Evolutionary conservation across 2,888 invertebrate genomes (phyloP), one percentile per base, ranked within the genome.

Genomic region (Athalia rosae): DNA sequence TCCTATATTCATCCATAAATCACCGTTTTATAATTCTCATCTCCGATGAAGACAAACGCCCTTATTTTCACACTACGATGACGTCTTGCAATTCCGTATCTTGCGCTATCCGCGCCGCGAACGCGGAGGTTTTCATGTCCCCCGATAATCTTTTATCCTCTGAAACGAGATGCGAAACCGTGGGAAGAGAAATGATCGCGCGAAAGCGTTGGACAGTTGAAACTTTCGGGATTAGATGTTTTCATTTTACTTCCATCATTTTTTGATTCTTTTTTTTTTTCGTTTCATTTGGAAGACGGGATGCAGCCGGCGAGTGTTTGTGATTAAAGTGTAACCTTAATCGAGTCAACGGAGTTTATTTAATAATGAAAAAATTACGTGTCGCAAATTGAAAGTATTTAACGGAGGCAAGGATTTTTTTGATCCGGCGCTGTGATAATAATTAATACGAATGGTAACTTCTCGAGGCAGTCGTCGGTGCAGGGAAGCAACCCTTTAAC

Each of bases 401-500:
- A 13, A 8, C 7, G 47, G 48, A 4, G 11, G 63, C 53, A 58
- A 50, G 58, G 50, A 56, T 43, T 71, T 69, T 61, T 77, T 28
- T 59, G 66, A 77, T 67, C 69, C 59, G 48, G 48, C 56, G 78
- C 62, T 63, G 74, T n/a, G 56, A 64, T 64, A 62, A 41, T 88
- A 88, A 88, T 87, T 87, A 84, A 87, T 88, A 88, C 87, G 85
- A 87, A 87, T 87, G 87, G 87, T n/a, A 47, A 58, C 13, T 62
- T 41, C 74, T 62, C 61, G 62, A 61, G 74, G 74, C 61, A 61
- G 71, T 71, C 78, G 84, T 82, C 83, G 83, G 80, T 77, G 79
- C 28, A 28, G 28, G 79, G 71, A 76, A 71, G 81, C 84, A 86
- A 84, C 87, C 87, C 87, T 87, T 88, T 87, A 84, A 84, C 84